Evolutionary conservation across 2,888 invertebrate genomes (phyloP).

Genomic region (Teleogryllus oceanicus): DNA sequence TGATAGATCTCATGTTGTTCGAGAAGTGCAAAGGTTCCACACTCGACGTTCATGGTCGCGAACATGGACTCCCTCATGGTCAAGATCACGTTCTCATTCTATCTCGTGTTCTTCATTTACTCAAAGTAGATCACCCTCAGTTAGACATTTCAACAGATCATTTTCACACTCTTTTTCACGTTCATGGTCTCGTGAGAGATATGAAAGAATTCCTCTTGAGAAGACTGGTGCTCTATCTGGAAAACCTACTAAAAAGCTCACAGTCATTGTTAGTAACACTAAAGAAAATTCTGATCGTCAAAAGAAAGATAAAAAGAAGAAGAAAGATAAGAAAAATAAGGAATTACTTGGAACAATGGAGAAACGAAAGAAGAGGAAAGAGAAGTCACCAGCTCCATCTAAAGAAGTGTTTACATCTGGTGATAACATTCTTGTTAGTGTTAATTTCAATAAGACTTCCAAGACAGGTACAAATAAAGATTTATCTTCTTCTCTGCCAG

Average conservation of each 20-base stretch:
- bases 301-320: slow-evolving; percentile 40
- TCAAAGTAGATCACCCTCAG: slow-evolving; percentile 31
- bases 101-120: slow-evolving; percentile 33
- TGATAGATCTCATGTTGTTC: slow-evolving; percentile 18
- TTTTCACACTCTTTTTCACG: slow-evolving; percentile 38
- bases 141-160: slow-evolving; percentile 35
- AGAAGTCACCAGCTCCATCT: slow-evolving; percentile 61
- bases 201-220: slow-evolving; percentile 33
- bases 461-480: slow-evolving; percentile 44
- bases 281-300: slow-evolving; percentile 50
- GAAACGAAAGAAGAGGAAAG: slow-evolving; percentile 41
- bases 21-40: slow-evolving; percentile 21
- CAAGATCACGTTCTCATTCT: slow-evolving; percentile 56
- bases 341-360: slow-evolving; percentile 34
- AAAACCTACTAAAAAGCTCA: slow-evolving; percentile 53
- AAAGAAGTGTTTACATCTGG: slow-evolving; percentile 92
- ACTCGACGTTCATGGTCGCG: slow-evolving; percentile 34
- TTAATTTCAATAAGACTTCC: slow-evolving; percentile 66
- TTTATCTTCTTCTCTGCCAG: slow-evolving; percentile 39
- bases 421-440: slow-evolving; percentile 88
- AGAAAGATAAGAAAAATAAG: slow-evolving; percentile 48
- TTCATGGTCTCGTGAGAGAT: slow-evolving; percentile 39
- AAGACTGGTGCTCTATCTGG: slow-evolving; percentile 28
- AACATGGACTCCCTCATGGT: slow-evolving; percentile 56
- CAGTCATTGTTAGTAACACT: slow-evolving; percentile 57